Base-by-base conservation (phyloP, 2,888 invertebrate species). In the Sturmia bella region DNA sequence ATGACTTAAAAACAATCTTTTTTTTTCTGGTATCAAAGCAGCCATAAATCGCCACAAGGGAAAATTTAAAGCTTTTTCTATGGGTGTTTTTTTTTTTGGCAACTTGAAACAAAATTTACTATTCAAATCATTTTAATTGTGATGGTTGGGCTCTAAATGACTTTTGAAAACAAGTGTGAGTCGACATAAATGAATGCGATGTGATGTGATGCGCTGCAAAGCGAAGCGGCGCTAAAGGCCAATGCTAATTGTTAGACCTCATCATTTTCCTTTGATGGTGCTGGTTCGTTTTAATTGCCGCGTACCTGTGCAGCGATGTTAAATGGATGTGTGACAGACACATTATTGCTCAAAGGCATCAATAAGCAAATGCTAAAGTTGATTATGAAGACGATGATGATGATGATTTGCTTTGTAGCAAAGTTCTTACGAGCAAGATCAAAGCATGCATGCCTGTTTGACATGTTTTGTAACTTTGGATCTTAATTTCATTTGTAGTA, bases 291-390 rank as follows among this genome's bases (percentile, higher is more conserved):
- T 82, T 74, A 77, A 77, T 77, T 78, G n/a, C n/a, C n/a, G n/a
- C n/a, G 63, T 78, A 78, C 56, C 63, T 69, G 69, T 48, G 32
- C 74, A 50, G 45, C 43, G 64, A 78, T 70, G 69, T 74, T 78
- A 82, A 82, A 74, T 70, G 70, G 68, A 63, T 74, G 69, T 73
- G 43, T 64, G 77, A 81, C 73, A 77, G 77, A 81, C 73, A 77
- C 69, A 63, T 70, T 74, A 74, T 61, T 52, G 69, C 82, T 70
- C 74, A 12, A 70, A 59, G 82, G 59, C 66, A 27, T 59, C 9
- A 15, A 45, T 24, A 24, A 43, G 41, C 12, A 32, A 54, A 54
- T 21, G 32, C 24, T 45, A 9, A 66, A 48, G 41, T 19, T 77
- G 56, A 59, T 73, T 73, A 64, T 69, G 68, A 69, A 50, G 32